Base-by-base conservation (phyloP, 2,797 vertebrate species). In the Chromis chromis region DNA sequence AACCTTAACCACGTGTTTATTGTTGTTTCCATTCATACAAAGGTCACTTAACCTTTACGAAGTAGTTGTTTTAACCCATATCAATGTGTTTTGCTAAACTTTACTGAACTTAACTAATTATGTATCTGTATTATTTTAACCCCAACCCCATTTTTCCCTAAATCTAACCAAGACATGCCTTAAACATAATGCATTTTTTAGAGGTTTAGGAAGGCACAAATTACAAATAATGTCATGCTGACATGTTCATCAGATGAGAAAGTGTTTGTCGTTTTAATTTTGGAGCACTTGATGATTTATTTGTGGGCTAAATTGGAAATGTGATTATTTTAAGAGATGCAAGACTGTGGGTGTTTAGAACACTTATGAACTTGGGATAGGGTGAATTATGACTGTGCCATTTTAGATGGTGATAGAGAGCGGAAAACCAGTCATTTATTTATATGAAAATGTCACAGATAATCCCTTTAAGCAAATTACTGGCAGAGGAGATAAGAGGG, bases 401-500 rank as follows among this genome's bases (percentile, higher is more conserved):
- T 13, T 40, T 44, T 14, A 48, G 42, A 78, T 60, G 44, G 27
- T 24, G 22, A 63, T 4, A 6, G 3, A 46, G 16, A 63, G 33
- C 8, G 17, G 49, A 11, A 46, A 68, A 76, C 73, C 28, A 55
- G 31, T 65, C 25, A 68, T 70, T 54, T 66, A 64, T 48, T 62
- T 53, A 36, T 49, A 22, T 44, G 21, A 68, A 64, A 70, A 58
- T 54, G 6, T 65, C 21, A 40, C 58, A 65, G 16, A 64, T 64
- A 36, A 63, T 70, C 24, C 17, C 58, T 49, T 75, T 16, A 61
- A 83, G 72, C 36, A 25, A 76, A 62, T 76, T 48, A 48, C 39
- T 76, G 70, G 63, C 60, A 56, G 12, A 46, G 21, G 39, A 36
- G 79, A 86, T 80, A 44, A 74, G 48, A 54, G 22, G 22, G 66